These are phyloP conservation scores for Brachyalestes nurse DNA, from an alignment of 2,797 vertebrate species.

Conservation along the genomic window DNA sequence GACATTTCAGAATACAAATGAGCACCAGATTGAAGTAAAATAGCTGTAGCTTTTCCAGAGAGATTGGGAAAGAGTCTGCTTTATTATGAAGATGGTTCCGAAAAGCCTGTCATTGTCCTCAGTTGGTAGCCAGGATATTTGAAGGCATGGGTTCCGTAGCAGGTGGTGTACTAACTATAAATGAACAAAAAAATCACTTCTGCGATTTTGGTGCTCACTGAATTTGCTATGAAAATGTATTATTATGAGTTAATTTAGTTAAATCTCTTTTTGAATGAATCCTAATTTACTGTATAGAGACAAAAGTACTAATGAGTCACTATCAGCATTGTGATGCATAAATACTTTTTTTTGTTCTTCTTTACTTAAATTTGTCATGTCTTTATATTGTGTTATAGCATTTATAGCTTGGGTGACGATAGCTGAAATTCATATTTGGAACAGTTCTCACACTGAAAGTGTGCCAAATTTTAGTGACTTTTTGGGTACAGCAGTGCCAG, in stretches of 20 bases:
- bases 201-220: background rate
- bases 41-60: slow-evolving; percentile 2
- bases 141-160: background rate
- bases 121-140: background rate
- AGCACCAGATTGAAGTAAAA: slow-evolving; percentile 25
- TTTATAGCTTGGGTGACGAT: no score
- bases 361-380: background rate
- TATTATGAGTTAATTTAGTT: background rate
- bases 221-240: background rate
- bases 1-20: slow-evolving; percentile 33
- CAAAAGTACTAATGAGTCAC: background rate
- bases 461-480: no score
- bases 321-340: no score
- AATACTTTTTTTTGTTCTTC: no score
- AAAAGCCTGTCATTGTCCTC: background rate
- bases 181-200: background rate
- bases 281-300: background rate
- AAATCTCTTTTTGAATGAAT: background rate
- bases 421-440: no score
- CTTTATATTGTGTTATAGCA: no score
- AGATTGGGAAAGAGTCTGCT: slow-evolving; percentile 11
- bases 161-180: background rate
- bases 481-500: no score
- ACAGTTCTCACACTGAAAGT: no score
- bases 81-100: background rate